These are phyloP conservation scores for Thomomys bottae DNA, from an alignment of 2,113 vertebrate genomes.

Conservation along the genomic window DNA sequence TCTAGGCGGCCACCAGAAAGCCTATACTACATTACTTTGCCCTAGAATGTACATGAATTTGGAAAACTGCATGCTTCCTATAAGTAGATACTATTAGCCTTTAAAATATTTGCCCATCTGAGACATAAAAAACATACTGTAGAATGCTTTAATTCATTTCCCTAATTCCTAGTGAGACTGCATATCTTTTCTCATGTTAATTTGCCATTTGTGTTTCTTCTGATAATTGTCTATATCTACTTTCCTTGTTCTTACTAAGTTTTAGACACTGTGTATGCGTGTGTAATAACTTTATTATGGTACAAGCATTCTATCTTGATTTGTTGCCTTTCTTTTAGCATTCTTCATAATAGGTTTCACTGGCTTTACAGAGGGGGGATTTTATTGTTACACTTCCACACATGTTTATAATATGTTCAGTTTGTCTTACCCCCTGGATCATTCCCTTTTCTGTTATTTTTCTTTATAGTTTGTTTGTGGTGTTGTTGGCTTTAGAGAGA, in stretches of 20 bases:
- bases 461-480: neutral
- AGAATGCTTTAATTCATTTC: neutral
- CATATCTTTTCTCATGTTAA: neutral
- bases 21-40: neutral
- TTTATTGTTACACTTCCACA: too few relatives aligned
- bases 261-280: neutral
- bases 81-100: neutral
- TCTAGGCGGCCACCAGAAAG: neutral
- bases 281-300: neutral
- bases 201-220: slow-evolving; percentile 18
- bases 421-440: too few relatives aligned
- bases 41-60: neutral
- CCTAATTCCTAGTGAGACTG: neutral
- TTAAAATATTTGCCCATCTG: neutral
- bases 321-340: neutral
- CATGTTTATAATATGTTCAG: too few relatives aligned
- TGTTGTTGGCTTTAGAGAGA: neutral
- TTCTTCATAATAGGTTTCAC: too few relatives aligned
- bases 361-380: too few relatives aligned
- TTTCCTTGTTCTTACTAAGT: neutral
- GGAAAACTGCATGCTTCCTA: neutral
- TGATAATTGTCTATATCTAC: neutral
- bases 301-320: neutral
- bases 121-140: neutral
- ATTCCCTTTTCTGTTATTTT: neutral